Evolutionary conservation across 2,113 vertebrate species (phyloP), one percentile per base, ranked within the genome.

Genomic region (Odontophorus gujanensis): DNA sequence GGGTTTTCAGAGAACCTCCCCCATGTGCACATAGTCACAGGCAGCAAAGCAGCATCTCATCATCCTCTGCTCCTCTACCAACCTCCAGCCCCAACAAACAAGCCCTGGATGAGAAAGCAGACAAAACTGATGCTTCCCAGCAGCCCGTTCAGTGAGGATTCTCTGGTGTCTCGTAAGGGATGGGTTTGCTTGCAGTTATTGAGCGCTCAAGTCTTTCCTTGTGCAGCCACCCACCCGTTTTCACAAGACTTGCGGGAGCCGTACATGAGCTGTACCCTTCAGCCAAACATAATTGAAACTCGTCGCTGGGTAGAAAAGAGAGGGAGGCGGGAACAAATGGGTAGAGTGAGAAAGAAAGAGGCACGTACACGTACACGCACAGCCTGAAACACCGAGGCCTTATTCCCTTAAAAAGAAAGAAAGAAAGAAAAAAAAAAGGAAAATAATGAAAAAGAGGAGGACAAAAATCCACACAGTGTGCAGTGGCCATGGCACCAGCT

Each of bases 161-260:
- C 85, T 93, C 68, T 48, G n/a, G n/a, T 80, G 75, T 62, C 90
- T 91, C 2, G 0, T 63, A 85, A 92, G 82, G 75, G 75, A 34
- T 82, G 76, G 66, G 92, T 47, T 93, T 92, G 45, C 75, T 42
- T 28, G 81, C 72, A 66, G 87, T 80, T 62, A 32, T 51, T 1
- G 1, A 48, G 63, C 0, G 0, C 58, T 65, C 4, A 1, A 21
- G 53, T 91, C 91, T 71, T 48, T 95, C 51, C 51, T 66, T 81
- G 68, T 65, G 81, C 87, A 82, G 84, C 91, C 95, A 93, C 95
- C 96, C 92, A 94, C 90, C 87, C 87, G 55, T 91, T 94, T 94
- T 93, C 92, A 81, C 87, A 93, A 83, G 95, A 43, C 85, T 82
- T 91, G 68, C 4, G 50, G 95, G 93, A 96, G 87, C 93, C 30